Evolutionary conservation across 1,140 invertebrate genomes (phyloP).

Genomic region (Platorchestia sp.): DNA sequence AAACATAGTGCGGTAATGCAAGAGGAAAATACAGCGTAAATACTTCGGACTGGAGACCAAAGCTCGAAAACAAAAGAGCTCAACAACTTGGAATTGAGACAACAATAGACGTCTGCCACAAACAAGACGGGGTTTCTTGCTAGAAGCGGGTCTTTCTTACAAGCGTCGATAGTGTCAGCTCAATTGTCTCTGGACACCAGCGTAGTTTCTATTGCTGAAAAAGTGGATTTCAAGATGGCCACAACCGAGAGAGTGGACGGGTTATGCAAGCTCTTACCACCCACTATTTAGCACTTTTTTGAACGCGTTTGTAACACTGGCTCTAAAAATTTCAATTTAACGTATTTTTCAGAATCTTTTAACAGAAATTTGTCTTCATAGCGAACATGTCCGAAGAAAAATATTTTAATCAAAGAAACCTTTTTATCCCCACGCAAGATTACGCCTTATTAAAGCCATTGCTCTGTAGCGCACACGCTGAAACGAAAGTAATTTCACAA

Average conservation of each 20-base stretch:
- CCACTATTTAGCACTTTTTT: neutral
- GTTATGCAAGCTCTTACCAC: neutral
- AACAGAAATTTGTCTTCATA: too few species aligned
- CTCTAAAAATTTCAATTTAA: neutral
- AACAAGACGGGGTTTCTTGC: neutral
- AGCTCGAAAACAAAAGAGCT: neutral
- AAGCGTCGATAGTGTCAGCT: neutral
- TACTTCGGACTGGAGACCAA: neutral
- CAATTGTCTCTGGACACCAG: neutral
- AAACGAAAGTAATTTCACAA: too few species aligned
- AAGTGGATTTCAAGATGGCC: constrained; percentile 10
- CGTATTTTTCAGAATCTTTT: neutral
- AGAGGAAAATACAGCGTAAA: neutral
- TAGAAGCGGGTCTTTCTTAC: neutral
- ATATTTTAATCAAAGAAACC: too few species aligned
- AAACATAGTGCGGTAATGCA: neutral
- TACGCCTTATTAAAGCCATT: too few species aligned
- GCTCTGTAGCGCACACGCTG: too few species aligned
- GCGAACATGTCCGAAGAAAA: too few species aligned
- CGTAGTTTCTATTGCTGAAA: constrained; percentile 20
- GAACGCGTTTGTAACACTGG: neutral
- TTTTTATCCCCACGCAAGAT: too few species aligned
- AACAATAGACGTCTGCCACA: neutral
- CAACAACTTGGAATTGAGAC: neutral
- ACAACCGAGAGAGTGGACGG: neutral